Base-by-base conservation (phyloP, 1,140 invertebrate genomes). In the Panagrolaimus sp. region DNA sequence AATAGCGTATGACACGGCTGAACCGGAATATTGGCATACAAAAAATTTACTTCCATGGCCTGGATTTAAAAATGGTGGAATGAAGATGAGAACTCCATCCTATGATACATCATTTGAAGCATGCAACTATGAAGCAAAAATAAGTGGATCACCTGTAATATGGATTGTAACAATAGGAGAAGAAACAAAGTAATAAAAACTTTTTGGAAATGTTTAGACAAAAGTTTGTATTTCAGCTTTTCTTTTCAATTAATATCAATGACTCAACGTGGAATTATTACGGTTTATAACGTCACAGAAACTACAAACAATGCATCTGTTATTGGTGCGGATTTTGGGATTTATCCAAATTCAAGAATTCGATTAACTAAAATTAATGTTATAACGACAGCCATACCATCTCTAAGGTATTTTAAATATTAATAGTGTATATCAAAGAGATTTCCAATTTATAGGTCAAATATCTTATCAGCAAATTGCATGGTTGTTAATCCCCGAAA, bases 401-500 rank as follows among this genome's bases (percentile, higher is more conserved):
- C 27, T 11, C 20, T 57, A 1, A 57, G 20, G 51, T 57, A 16
- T 1, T 20, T n/a, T 13, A 3, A 16, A 3, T 0, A 20, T 57
- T 13, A 5, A 23, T 1, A 4, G 20, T 5, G 1, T 11, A 20
- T 23, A 57, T 4, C 8, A 11, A 57, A 2, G 7, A 16, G n/a
- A n/a, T n/a, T n/a, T n/a, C 27, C 0, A 13, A 13, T 25, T 57
- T 57, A 20, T 16, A 57, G 51, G 27, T 20, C 20, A 16, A 20
- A 57, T 5, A 16, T 20, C 5, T 27, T 57, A 9, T 20, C 27
- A 5, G 51, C 51, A 57, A 57, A 57, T 5, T 57, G 51, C 20
- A 57, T 57, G 51, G 51, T 57, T 20, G 27, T 57, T 4, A 57
- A 57, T 25, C 51, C 51, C n/a, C 20, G 51, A 11, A 57, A 57